Conservation (phyloP, 2,797 vertebrate species). For the Odontamblyopus rebecca region DNA sequence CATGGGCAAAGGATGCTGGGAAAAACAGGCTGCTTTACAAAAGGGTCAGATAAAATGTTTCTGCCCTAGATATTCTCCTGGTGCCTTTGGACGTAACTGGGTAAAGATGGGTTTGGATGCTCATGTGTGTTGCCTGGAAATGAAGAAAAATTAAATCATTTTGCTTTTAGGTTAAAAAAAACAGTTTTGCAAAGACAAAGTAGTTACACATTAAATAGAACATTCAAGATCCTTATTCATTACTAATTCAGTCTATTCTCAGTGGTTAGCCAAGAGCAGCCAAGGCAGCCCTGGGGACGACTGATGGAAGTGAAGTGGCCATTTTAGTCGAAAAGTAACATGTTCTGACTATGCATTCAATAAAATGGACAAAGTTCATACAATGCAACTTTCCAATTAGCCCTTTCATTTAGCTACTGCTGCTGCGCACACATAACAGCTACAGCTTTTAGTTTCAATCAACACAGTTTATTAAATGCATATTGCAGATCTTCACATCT, state of each 20-base stretch:
- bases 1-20: constrained; percentile 65
- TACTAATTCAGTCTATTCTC: too few relatives aligned
- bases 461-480: constrained; percentile 42
- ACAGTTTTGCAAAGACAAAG: too few relatives aligned
- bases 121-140: background rate
- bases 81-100: constrained; percentile 32
- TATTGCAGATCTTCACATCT: constrained; percentile 50
- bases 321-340: too few relatives aligned
- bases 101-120: constrained; percentile 15
- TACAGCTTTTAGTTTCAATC: constrained; percentile 36
- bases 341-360: too few relatives aligned
- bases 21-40: constrained; percentile 58
- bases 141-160: background rate
- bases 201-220: too few relatives aligned
- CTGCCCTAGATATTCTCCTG: constrained; percentile 61
- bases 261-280: too few relatives aligned
- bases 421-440: constrained; percentile 18
- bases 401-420: constrained; percentile 33
- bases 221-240: too few relatives aligned
- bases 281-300: too few relatives aligned
- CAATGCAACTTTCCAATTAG: constrained; percentile 11
- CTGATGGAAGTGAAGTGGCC: too few relatives aligned
- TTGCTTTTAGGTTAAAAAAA: background rate
- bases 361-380: constrained; percentile 8
- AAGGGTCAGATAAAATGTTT: constrained; percentile 51